Evolutionary conservation across 53 echinoderm and acorn worm genomes (phyloP).

Genomic region (Hippasteria phrygiana): DNA sequence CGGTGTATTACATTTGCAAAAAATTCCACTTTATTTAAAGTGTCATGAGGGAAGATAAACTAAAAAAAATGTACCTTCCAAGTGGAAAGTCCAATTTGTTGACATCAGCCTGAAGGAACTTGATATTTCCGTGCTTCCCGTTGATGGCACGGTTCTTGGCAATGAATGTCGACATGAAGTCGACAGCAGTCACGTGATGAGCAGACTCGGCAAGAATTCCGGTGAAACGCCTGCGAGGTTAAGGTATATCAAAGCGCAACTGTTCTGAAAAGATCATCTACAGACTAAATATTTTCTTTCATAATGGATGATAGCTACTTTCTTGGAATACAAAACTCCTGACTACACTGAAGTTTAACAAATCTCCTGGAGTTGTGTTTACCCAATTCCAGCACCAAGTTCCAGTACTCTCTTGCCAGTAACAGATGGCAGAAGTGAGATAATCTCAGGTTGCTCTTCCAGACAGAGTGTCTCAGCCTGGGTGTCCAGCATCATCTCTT

Average conservation of each 20-base stretch:
- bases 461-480: slow-evolving; percentile 69
- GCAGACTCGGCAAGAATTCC: slow-evolving; percentile 73
- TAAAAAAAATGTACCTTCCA: slow-evolving; percentile 69
- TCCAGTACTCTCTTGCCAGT: slow-evolving; percentile 91
- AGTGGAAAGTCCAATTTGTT: slow-evolving; percentile 72
- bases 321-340: too few relatives aligned
- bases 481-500: slow-evolving; percentile 95
- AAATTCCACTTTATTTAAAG: background rate
- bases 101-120: slow-evolving; percentile 90
- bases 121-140: slow-evolving; percentile 71
- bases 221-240: slow-evolving; percentile 81
- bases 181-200: slow-evolving; percentile 89
- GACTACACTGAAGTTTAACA: background rate
- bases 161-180: slow-evolving; percentile 91
- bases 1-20: background rate
- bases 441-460: slow-evolving; percentile 81
- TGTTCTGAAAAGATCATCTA: background rate
- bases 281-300: too few relatives aligned
- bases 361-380: background rate
- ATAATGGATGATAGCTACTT: too few relatives aligned
- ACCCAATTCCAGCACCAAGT: slow-evolving; percentile 94
- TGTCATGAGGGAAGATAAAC: too few relatives aligned
- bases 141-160: slow-evolving; percentile 75
- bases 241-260: background rate
- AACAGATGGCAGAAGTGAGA: slow-evolving; percentile 83